These are phyloP conservation scores for Amitus sp. DNA, from an alignment of 2,888 invertebrate species.

Conservation along the genomic window DNA sequence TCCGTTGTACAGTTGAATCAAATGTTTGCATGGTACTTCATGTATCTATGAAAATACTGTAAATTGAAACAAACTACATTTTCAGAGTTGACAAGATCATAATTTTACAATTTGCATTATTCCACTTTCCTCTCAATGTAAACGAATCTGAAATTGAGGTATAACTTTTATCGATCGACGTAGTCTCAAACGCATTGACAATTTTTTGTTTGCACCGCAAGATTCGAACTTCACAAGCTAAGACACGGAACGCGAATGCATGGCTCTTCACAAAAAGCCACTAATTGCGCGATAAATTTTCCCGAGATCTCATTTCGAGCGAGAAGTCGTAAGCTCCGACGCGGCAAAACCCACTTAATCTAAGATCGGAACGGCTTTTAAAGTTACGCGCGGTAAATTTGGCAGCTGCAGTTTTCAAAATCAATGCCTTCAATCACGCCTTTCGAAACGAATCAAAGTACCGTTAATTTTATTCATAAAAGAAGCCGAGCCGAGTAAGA, in stretches of 20 bases:
- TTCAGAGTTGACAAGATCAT: no score
- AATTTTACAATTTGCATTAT: no score
- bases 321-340: background rate
- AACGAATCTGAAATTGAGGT: no score
- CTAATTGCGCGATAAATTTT: slow-evolving; percentile 25
- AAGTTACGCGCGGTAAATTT: background rate
- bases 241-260: slow-evolving; percentile 1
- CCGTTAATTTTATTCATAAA: slow-evolving; percentile 1
- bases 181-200: no score
- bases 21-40: no score
- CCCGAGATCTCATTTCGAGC: slow-evolving; percentile 15
- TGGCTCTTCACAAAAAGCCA: slow-evolving; percentile 8
- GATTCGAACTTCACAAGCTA: background rate
- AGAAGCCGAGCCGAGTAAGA: slow-evolving; percentile 18
- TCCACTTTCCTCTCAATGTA: no score
- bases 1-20: no score
- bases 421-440: background rate
- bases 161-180: no score
- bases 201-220: no score
- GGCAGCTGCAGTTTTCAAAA: background rate
- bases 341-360: slow-evolving; percentile 1
- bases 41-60: no score
- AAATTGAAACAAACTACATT: no score
- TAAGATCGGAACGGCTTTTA: background rate
- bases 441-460: background rate